phyloP scores from a whole-genome alignment of 1,140 invertebrate genomes.

The Anagrus nilaparvatae region DNA sequence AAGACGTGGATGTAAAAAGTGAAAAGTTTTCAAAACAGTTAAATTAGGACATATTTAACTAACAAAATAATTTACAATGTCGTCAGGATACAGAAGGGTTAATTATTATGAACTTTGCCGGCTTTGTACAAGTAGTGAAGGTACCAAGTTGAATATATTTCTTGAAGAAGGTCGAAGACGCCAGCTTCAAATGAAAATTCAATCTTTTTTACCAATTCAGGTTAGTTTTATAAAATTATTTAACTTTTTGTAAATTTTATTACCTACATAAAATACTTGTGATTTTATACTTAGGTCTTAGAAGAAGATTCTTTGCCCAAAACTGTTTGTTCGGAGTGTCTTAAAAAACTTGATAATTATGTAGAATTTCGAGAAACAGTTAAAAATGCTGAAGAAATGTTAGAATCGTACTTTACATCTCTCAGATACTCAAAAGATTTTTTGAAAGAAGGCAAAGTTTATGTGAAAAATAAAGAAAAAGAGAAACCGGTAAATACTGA shows the following conservation, averaged over 20 bases:
- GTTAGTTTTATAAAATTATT: slow-evolving; percentile 31
- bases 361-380: slow-evolving; percentile 55
- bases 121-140: slow-evolving; percentile 55
- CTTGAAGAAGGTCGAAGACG: slow-evolving; percentile 52
- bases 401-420: slow-evolving; percentile 54
- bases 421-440: slow-evolving; percentile 51
- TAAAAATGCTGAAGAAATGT: slow-evolving; percentile 54
- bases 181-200: slow-evolving; percentile 53
- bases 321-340: slow-evolving; percentile 55
- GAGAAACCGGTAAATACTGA: slow-evolving; percentile 32
- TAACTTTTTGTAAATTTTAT: slow-evolving; percentile 51
- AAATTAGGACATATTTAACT: not conserved
- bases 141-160: slow-evolving; percentile 55
- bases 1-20: too few species aligned
- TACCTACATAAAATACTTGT: slow-evolving; percentile 25
- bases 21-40: too few species aligned
- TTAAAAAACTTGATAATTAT: slow-evolving; percentile 51
- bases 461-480: slow-evolving; percentile 36
- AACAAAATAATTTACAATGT: slow-evolving; percentile 36
- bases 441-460: slow-evolving; percentile 52
- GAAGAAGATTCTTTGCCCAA: slow-evolving; percentile 61
- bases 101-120: slow-evolving; percentile 62
- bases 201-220: slow-evolving; percentile 51
- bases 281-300: slow-evolving; percentile 42
- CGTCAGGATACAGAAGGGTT: slow-evolving; percentile 53